phyloP scores from a whole-genome alignment of 2,797 vertebrate genomes.

The Cyclura pinguis region DNA sequence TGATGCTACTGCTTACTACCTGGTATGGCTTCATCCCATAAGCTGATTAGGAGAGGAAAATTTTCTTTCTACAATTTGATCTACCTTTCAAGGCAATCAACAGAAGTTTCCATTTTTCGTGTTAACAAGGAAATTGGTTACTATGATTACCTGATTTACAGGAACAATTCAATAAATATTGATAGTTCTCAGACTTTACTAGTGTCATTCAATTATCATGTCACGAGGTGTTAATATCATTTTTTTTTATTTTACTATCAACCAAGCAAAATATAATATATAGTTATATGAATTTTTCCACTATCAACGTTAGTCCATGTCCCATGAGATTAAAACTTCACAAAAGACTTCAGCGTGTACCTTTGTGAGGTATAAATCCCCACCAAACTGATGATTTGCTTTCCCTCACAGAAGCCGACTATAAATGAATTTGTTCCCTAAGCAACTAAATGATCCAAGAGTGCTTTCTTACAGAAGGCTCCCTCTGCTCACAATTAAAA shows the following conservation, averaged over 20 bases:
- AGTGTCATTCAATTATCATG: constrained; percentile 68
- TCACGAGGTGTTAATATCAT: constrained; percentile 68
- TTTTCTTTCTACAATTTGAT: constrained; percentile 57
- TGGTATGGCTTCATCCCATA: constrained; percentile 49
- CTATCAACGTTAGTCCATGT: constrained; percentile 6
- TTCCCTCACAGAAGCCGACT: neutral
- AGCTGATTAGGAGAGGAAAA: constrained; percentile 8
- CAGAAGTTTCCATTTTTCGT: constrained; percentile 63
- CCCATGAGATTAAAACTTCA: constrained; percentile 3
- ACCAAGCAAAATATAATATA: constrained; percentile 60
- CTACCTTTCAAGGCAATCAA: constrained; percentile 64
- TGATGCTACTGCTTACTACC: neutral
- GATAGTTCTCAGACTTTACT: constrained; percentile 72
- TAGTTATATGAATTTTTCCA: constrained; percentile 15
- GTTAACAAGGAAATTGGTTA: constrained; percentile 74
- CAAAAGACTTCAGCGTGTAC: neutral
- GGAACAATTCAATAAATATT: constrained; percentile 72
- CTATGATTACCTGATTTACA: constrained; percentile 72
- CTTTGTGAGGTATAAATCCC: neutral
- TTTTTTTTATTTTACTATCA: constrained; percentile 67
- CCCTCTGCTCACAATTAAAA: neutral
- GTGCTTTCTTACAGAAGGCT: neutral
- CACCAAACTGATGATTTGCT: neutral
- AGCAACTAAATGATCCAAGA: neutral
- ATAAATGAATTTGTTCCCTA: neutral